Conservation (phyloP, 2,888 invertebrate genomes). For the Netelia virgata region DNA sequence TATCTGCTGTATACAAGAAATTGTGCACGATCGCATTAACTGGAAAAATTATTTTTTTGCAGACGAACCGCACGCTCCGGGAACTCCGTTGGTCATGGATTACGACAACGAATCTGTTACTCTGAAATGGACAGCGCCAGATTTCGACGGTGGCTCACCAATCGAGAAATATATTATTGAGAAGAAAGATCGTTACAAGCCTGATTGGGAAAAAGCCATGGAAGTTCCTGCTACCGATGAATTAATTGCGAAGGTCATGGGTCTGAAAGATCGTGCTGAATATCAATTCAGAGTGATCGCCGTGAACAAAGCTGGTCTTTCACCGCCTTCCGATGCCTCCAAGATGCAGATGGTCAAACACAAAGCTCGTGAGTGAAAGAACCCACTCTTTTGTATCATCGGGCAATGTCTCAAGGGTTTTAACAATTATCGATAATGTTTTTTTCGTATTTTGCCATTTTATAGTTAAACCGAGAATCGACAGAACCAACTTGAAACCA, state of each 20-base stretch:
- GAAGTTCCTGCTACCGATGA: slow-evolving; percentile 91
- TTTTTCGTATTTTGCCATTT: slow-evolving; percentile 57
- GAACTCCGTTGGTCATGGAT: slow-evolving; percentile 95
- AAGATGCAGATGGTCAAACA: slow-evolving; percentile 95
- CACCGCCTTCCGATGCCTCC: slow-evolving; percentile 95
- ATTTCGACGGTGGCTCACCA: slow-evolving; percentile 95
- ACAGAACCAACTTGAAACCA: slow-evolving; percentile 96
- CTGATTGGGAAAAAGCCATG: slow-evolving; percentile 95
- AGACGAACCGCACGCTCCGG: slow-evolving; percentile 96
- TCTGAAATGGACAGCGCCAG: slow-evolving; percentile 96
- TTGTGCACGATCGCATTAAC: too few species aligned
- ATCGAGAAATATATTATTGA: slow-evolving; percentile 97
- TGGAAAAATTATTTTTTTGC: slow-evolving; percentile 66
- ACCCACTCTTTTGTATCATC: slow-evolving; percentile 8
- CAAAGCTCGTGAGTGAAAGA: slow-evolving; percentile 90
- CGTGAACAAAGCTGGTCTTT: slow-evolving; percentile 96
- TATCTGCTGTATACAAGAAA: too few species aligned
- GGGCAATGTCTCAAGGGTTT: background rate
- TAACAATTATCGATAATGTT: background rate
- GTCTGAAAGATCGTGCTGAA: slow-evolving; percentile 95
- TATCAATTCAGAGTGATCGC: slow-evolving; percentile 96
- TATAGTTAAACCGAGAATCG: slow-evolving; percentile 98
- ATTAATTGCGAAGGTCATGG: slow-evolving; percentile 92
- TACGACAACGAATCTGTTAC: slow-evolving; percentile 98
- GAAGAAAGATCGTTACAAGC: slow-evolving; percentile 94